Percentiles rank a stretch among this genome's conserved stretches.
phyloP scores from a whole-genome alignment of 2,888 invertebrate species.

The Aradus depressus region DNA sequence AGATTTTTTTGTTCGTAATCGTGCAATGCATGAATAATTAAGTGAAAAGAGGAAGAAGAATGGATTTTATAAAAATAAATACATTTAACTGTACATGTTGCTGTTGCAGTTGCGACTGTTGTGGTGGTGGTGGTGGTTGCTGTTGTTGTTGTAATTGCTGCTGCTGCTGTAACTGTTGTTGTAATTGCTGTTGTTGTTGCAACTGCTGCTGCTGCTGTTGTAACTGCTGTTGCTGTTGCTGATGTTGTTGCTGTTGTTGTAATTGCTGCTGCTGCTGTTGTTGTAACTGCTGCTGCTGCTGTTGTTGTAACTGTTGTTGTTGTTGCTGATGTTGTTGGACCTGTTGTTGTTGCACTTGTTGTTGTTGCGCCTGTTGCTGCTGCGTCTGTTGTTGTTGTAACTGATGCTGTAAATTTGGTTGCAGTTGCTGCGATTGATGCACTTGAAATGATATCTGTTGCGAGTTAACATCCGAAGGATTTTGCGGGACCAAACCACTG shows the following conservation, averaged over 20 bases:
- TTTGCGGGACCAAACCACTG: too few relatives aligned
- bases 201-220: constrained; percentile 27
- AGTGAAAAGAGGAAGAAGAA: too few relatives aligned
- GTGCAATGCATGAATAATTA: too few relatives aligned
- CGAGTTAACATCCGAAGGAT: neutral
- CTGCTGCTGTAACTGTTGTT: constrained; percentile 49
- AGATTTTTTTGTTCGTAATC: too few relatives aligned
- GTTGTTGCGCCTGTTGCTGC: constrained; percentile 26
- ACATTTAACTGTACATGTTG: neutral
- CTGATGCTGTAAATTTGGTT: constrained; percentile 26
- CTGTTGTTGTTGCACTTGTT: constrained; percentile 24
- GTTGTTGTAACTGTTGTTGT: constrained; percentile 30
- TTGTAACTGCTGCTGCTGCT: constrained; percentile 43
- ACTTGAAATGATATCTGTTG: constrained; percentile 1
- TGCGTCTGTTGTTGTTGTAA: constrained; percentile 28
- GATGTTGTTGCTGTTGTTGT: constrained; percentile 44
- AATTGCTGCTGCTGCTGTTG: constrained; percentile 48
- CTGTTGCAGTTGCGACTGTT: constrained; percentile 5
- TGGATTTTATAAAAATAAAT: too few relatives aligned
- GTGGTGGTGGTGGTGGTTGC: constrained; percentile 29
- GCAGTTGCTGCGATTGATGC: constrained; percentile 29
- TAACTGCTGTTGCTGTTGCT: constrained; percentile 26
- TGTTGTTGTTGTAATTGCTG: constrained; percentile 44
- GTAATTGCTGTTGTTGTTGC: constrained; percentile 41
- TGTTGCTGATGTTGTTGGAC: constrained; percentile 27